phyloP scores from a whole-genome alignment of 2,888 invertebrate genomes.

The Galeopsomyia nigrocyanea region DNA sequence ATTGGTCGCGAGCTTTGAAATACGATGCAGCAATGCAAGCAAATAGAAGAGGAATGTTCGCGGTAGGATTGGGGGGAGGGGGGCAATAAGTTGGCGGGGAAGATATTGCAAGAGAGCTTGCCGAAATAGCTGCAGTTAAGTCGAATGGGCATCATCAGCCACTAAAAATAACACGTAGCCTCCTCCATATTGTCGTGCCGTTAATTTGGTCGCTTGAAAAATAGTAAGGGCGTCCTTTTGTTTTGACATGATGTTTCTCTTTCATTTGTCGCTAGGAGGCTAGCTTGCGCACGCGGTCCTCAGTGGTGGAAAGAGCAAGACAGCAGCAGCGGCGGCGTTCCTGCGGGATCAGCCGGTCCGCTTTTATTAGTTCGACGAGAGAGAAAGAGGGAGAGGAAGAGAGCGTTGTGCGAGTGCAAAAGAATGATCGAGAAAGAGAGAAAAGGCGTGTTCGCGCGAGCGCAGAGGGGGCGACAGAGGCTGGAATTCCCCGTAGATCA shows the following conservation, averaged over 20 bases:
- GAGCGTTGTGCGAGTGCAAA: constrained; percentile 8
- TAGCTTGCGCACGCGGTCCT: too few relatives aligned
- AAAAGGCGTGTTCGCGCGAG: neutral
- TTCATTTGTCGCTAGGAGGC: neutral
- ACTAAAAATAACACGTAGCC: too few relatives aligned
- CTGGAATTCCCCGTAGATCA: constrained; percentile 41
- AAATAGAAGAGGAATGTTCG: too few relatives aligned
- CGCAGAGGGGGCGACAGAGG: too few relatives aligned
- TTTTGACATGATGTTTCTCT: constrained; percentile 1
- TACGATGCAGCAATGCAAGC: too few relatives aligned
- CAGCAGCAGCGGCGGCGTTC: constrained; percentile 14
- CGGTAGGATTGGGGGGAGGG: too few relatives aligned
- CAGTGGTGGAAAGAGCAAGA: neutral
- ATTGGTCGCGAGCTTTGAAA: too few relatives aligned
- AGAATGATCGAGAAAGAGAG: constrained; percentile 34
- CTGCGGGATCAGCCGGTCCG: constrained; percentile 33
- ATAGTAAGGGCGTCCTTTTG: constrained; percentile 11
- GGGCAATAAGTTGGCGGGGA: too few relatives aligned
- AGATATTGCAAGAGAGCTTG: too few relatives aligned
- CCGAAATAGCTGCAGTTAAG: too few relatives aligned
- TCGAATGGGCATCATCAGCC: too few relatives aligned
- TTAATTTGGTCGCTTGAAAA: constrained; percentile 30
- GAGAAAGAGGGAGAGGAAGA: neutral
- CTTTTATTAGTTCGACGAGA: constrained; percentile 63
- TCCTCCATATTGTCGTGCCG: too few relatives aligned